Percentiles rank a stretch among this genome's conserved stretches.
Conservation (phyloP, 2,888 invertebrate genomes). For the Cetonia aurata region DNA sequence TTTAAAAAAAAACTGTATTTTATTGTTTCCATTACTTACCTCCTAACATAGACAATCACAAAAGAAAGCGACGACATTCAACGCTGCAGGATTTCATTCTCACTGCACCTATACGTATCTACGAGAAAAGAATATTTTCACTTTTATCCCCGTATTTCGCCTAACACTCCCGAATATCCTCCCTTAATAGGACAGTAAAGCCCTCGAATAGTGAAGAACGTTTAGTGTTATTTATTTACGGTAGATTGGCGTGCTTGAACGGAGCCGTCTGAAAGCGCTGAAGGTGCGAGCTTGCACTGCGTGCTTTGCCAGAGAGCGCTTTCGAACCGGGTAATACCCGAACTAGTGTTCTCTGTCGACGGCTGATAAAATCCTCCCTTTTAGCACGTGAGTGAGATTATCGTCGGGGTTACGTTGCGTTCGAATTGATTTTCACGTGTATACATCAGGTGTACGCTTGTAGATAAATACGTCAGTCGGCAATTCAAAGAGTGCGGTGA, state of each 20-base stretch:
- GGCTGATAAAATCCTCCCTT: conserved; percentile 33
- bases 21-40: no score
- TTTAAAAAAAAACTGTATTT: no score
- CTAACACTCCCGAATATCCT: conserved; percentile 21
- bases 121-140: not conserved
- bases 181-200: conserved; percentile 30
- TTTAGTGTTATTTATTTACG: conserved; percentile 35
- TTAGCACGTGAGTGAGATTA: not conserved
- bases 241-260: conserved; percentile 1
- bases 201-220: conserved; percentile 19
- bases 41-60: no score
- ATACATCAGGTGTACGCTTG: conserved; percentile 8
- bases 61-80: no score
- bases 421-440: conserved; percentile 9
- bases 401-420: not conserved
- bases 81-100: no score
- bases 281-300: no score
- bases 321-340: conserved; percentile 25
- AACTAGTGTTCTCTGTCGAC: conserved; percentile 27
- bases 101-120: no score
- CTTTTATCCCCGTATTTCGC: conserved; percentile 5
- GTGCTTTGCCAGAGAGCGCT: not conserved
- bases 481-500: not conserved
- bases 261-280: conserved; percentile 9
- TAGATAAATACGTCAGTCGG: not conserved